Evolutionary conservation across 35 echinoderm and acorn worm genomes (phyloP).

Genomic region (Lytechinus pictus): DNA sequence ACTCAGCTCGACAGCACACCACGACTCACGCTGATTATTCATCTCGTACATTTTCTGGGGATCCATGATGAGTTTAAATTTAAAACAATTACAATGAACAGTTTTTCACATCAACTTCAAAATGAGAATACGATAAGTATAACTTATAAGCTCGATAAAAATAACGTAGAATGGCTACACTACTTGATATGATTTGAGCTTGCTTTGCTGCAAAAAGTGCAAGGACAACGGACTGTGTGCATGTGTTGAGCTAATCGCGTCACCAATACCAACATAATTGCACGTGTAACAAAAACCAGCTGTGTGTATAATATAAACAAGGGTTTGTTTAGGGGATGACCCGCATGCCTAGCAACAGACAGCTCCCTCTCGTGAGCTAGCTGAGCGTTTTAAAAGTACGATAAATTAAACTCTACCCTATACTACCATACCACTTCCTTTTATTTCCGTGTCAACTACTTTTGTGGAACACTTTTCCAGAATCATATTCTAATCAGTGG

Average conservation of each 20-base stretch:
- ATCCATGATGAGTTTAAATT: slow-evolving; percentile 14
- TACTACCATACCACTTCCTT: not conserved
- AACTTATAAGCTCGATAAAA: too few species aligned
- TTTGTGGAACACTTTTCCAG: too few species aligned
- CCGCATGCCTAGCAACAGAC: slow-evolving; percentile 10
- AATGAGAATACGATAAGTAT: too few species aligned
- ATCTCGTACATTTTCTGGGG: slow-evolving; percentile 79
- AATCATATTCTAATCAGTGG: too few species aligned
- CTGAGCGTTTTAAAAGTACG: not conserved
- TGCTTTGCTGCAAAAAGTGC: too few species aligned
- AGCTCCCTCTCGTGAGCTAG: slow-evolving; percentile 13
- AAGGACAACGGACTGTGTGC: not conserved
- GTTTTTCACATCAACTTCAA: too few species aligned
- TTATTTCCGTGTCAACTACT: too few species aligned
- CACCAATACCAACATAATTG: not conserved
- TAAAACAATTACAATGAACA: too few species aligned
- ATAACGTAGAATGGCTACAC: too few species aligned
- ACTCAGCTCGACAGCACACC: slow-evolving; percentile 94
- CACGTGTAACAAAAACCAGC: not conserved
- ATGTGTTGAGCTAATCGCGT: not conserved
- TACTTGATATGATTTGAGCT: too few species aligned
- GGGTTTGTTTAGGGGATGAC: not conserved
- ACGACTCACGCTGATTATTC: slow-evolving; percentile 93
- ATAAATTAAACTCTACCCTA: not conserved
- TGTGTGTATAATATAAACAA: not conserved